A percentile compares a stretch with the other conserved stretches of the same genome.
Conservation (phyloP, 2,797 vertebrate species). For the Coccyzus lansbergi region DNA sequence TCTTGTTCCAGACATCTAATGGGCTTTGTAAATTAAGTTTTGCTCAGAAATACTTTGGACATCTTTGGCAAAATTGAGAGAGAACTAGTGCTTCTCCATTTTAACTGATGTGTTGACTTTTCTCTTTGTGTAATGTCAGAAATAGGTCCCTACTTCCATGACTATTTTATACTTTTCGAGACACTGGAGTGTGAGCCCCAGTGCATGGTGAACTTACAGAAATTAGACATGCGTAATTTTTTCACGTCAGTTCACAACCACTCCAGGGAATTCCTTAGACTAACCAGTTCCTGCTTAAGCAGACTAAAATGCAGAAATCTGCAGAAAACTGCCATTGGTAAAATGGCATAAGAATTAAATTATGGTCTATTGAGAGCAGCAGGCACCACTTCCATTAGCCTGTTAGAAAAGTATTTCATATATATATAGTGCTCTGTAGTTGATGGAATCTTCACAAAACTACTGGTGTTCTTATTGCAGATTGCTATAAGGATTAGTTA, state of each 20-base stretch:
- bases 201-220: not conserved
- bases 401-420: not conserved
- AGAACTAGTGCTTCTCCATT: not conserved
- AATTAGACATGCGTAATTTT: not conserved
- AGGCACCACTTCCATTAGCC: not conserved
- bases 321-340: not conserved
- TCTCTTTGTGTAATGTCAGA: not conserved
- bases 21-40: not conserved
- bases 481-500: not conserved
- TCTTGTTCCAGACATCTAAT: not conserved
- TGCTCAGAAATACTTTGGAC: not conserved
- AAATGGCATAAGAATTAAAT: not conserved
- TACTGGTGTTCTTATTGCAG: not conserved
- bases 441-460: not conserved
- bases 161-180: not conserved
- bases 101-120: not conserved
- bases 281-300: not conserved
- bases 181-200: not conserved
- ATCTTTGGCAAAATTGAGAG: not conserved
- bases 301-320: not conserved
- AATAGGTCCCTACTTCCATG: not conserved
- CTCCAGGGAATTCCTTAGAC: not conserved
- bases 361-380: not conserved
- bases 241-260: not conserved
- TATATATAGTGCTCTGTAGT: not conserved